These are phyloP conservation scores for Venustoraphidia nigricollis DNA, from an alignment of 2,888 invertebrate genomes.

Conservation along the genomic window DNA sequence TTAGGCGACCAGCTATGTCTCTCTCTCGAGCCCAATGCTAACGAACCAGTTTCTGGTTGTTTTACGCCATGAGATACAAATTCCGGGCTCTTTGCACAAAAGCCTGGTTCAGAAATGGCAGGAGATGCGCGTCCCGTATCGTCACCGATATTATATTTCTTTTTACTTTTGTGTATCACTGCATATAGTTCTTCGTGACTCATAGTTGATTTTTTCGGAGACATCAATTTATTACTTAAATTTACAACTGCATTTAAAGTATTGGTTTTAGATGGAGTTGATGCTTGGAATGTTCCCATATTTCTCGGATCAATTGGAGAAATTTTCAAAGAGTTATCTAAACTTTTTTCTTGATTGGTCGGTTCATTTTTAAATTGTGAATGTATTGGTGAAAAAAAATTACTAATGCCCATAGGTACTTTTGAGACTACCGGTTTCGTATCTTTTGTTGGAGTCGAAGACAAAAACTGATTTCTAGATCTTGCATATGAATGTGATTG, in stretches of 20 bases:
- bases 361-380: conserved; percentile 10
- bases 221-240: conserved; percentile 35
- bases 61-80: conserved; percentile 29
- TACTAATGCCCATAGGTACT: conserved; percentile 13
- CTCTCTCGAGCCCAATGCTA: conserved; percentile 34
- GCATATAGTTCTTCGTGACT: conserved; percentile 65
- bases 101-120: conserved; percentile 24
- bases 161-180: conserved; percentile 62
- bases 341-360: conserved; percentile 6
- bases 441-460: conserved; percentile 22
- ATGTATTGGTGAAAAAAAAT: conserved; percentile 14
- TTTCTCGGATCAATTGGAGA: conserved; percentile 53
- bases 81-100: conserved; percentile 31
- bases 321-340: conserved; percentile 36
- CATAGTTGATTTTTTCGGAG: conserved; percentile 57
- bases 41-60: conserved; percentile 44
- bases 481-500: conserved; percentile 2
- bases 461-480: conserved; percentile 18
- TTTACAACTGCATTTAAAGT: conserved; percentile 32
- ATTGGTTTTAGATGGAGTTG: conserved; percentile 39
- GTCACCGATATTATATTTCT: conserved; percentile 49
- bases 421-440: conserved; percentile 10
- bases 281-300: conserved; percentile 44
- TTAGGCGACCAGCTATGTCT: conserved; percentile 51
- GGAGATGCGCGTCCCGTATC: conserved; percentile 31